Conservation (phyloP, 2,113 vertebrate species). For the Nycticorax nycticorax region DNA sequence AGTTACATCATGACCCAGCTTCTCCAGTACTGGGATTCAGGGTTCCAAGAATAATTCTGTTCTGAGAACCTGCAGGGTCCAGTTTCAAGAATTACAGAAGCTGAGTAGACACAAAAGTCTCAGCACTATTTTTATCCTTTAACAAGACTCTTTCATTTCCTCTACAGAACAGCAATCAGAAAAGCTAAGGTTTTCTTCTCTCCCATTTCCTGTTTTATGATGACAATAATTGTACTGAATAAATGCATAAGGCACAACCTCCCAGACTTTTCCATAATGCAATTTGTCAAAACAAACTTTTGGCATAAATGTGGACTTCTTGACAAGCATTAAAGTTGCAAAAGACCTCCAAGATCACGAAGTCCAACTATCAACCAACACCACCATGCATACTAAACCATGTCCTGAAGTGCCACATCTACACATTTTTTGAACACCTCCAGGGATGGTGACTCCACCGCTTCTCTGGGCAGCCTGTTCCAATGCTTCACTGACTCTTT, state of each 20-base stretch:
- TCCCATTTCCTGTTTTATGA: neutral
- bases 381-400: too few species aligned
- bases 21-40: neutral
- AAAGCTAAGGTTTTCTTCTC: neutral
- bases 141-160: constrained; percentile 27
- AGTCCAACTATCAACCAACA: too few species aligned
- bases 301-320: neutral
- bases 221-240: neutral
- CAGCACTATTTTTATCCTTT: neutral
- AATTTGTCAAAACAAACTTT: neutral
- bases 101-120: neutral
- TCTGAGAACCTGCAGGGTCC: neutral
- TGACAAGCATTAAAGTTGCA: too few species aligned
- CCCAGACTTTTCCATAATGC: neutral
- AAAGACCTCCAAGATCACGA: too few species aligned
- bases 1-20: neutral
- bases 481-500: too few species aligned
- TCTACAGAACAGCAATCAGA: neutral
- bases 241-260: neutral
- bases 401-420: too few species aligned
- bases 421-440: too few species aligned
- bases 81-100: constrained; percentile 24
- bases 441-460: too few species aligned
- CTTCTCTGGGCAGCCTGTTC: too few species aligned
- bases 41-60: neutral